Evolutionary conservation across 2,888 invertebrate genomes (phyloP).

Genomic region (Sipunculus nudus): DNA sequence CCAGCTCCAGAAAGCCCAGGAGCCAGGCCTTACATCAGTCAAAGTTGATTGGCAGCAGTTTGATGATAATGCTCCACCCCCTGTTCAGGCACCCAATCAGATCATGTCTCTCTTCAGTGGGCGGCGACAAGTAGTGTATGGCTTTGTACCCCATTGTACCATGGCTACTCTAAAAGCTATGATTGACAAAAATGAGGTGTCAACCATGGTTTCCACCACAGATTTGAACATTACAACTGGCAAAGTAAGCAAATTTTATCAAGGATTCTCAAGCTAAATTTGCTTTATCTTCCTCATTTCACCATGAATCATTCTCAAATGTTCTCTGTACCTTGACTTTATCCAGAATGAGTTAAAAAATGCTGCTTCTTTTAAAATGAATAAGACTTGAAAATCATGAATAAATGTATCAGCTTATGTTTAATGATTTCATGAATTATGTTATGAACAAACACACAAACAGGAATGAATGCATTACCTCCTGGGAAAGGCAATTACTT

Average conservation of each 20-base stretch:
- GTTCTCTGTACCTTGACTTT: no score
- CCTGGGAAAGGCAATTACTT: no score
- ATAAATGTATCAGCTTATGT: no score
- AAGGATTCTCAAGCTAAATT: not conserved
- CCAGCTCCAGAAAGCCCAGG: slow-evolving; percentile 53
- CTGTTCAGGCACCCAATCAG: slow-evolving; percentile 57
- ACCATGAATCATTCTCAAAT: no score
- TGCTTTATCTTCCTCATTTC: not conserved
- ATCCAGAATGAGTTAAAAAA: no score
- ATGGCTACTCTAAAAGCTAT: slow-evolving; percentile 62
- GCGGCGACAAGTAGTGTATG: slow-evolving; percentile 61
- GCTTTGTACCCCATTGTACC: slow-evolving; percentile 61
- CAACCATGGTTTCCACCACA: slow-evolving; percentile 61
- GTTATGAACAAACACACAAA: no score
- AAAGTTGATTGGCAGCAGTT: slow-evolving; percentile 61
- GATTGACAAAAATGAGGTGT: slow-evolving; percentile 58
- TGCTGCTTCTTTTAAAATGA: no score
- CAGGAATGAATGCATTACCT: no score
- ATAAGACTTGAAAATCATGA: no score
- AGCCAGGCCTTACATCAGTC: slow-evolving; percentile 62
- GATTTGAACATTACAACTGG: slow-evolving; percentile 62
- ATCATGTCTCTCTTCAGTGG: slow-evolving; percentile 65
- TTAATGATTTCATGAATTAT: no score
- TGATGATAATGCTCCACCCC: slow-evolving; percentile 45
- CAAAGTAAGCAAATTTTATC: slow-evolving; percentile 43